Evolutionary conservation across 1,140 invertebrate species (phyloP).

Genomic region (Triops cancriformis): DNA sequence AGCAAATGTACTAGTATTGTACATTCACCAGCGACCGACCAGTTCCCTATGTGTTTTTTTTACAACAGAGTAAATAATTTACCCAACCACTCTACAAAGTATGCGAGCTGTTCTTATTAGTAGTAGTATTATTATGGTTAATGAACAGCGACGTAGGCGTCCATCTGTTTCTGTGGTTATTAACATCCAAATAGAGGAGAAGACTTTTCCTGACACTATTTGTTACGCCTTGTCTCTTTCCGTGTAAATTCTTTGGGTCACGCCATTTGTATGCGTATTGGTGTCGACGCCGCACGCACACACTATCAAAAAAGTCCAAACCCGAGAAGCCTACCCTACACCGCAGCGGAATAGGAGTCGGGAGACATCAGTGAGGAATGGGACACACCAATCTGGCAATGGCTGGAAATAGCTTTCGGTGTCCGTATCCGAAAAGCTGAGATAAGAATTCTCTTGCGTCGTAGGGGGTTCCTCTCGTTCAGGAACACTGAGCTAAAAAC

Average conservation of each 20-base stretch:
- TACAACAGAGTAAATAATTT: too few relatives aligned
- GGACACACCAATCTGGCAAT: not conserved
- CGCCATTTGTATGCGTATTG: not conserved
- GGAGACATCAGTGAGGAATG: not conserved
- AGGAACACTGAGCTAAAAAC: not conserved
- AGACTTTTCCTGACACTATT: not conserved
- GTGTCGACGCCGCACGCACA: not conserved
- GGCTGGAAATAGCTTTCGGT: slow-evolving; percentile 2
- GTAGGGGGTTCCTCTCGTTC: not conserved
- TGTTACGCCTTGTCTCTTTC: not conserved
- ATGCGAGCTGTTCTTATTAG: too few relatives aligned
- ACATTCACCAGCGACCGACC: too few relatives aligned
- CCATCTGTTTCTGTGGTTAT: too few relatives aligned
- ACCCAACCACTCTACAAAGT: too few relatives aligned
- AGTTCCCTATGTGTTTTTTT: too few relatives aligned
- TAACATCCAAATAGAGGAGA: too few relatives aligned
- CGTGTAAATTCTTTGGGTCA: not conserved
- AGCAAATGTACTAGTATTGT: too few relatives aligned
- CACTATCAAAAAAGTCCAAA: not conserved
- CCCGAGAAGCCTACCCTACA: not conserved
- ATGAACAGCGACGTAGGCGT: too few relatives aligned
- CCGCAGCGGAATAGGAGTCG: not conserved
- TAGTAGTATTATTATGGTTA: too few relatives aligned
- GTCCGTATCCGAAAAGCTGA: not conserved
- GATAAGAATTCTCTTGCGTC: not conserved